These are phyloP conservation scores for Mesocentrotus franciscanus DNA, from an alignment of 53 echinoderm and acorn worm genomes.

Conservation along the genomic window DNA sequence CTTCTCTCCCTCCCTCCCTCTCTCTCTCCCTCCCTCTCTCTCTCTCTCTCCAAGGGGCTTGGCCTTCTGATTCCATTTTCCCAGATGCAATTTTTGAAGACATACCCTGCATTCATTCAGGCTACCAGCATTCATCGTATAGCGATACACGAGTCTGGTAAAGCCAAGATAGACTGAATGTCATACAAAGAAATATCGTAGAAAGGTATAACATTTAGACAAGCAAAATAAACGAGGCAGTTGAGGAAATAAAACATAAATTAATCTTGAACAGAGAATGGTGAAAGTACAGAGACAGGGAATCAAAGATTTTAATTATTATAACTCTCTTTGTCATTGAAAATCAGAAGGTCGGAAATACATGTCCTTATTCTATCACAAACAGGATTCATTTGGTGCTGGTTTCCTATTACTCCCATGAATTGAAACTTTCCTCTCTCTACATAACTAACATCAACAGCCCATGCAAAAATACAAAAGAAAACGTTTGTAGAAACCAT, in stretches of 20 bases:
- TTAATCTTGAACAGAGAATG: background rate
- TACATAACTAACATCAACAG: background rate
- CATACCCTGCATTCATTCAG: background rate
- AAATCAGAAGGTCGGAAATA: conserved; percentile 15
- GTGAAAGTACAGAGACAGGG: background rate
- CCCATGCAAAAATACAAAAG: background rate
- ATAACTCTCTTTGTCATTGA: background rate
- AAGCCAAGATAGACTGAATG: too few relatives aligned
- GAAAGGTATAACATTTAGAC: too few relatives aligned
- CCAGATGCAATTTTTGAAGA: background rate
- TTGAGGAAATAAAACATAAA: background rate
- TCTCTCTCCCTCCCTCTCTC: too few relatives aligned
- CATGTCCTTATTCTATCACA: background rate
- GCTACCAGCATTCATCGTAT: too few relatives aligned
- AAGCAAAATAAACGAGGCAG: background rate
- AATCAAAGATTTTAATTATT: too few relatives aligned
- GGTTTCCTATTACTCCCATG: background rate
- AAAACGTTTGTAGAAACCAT: conserved; percentile 4
- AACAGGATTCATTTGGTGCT: background rate
- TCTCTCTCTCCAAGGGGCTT: background rate
- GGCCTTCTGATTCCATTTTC: background rate
- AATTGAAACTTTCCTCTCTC: background rate
- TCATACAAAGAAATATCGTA: too few relatives aligned
- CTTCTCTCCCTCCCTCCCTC: too few relatives aligned
- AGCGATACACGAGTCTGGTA: too few relatives aligned